Percentiles rank a stretch among this genome's conserved stretches.
These are phyloP conservation scores for Seira sanloemensis DNA, from an alignment of 2,888 invertebrate species.

Conservation along the genomic window DNA sequence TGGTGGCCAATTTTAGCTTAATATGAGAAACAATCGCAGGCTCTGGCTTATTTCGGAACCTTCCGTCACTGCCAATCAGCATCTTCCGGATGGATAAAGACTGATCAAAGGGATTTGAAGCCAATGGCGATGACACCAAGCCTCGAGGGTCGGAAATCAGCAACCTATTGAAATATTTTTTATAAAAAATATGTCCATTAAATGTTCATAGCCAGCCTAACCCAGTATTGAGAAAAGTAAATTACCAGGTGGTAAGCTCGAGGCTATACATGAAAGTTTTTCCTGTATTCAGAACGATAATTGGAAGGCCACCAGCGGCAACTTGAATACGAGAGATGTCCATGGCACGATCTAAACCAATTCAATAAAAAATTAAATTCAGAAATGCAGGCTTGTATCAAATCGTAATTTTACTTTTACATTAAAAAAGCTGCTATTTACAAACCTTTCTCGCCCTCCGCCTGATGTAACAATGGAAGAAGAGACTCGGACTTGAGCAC, in stretches of 20 bases:
- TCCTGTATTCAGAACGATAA: constrained; percentile 89
- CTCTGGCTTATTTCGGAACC: constrained; percentile 73
- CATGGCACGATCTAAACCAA: constrained; percentile 45
- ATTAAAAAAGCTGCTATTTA: background rate
- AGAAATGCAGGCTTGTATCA: no score
- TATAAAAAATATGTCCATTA: background rate
- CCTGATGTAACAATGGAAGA: constrained; percentile 75
- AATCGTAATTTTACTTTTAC: background rate
- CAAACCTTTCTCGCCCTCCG: constrained; percentile 63
- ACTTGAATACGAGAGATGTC: constrained; percentile 63
- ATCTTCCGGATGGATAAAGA: constrained; percentile 32
- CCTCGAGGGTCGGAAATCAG: constrained; percentile 64
- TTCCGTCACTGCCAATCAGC: constrained; percentile 33
- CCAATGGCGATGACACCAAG: constrained; percentile 59
- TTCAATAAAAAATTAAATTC: no score
- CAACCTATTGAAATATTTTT: constrained; percentile 48
- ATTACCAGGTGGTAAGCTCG: constrained; percentile 84
- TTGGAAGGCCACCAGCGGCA: constrained; percentile 82
- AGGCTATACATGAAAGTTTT: constrained; percentile 89
- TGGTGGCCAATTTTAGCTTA: constrained; percentile 85
- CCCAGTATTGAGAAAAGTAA: background rate
- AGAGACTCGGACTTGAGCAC: constrained; percentile 81
- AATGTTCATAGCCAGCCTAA: no score
- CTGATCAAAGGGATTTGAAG: constrained; percentile 37
- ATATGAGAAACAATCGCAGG: constrained; percentile 76